Percentiles rank a stretch among this genome's conserved stretches.
Evolutionary conservation across 2,113 vertebrate genomes (phyloP).

Genomic region (Trichechus manatus): DNA sequence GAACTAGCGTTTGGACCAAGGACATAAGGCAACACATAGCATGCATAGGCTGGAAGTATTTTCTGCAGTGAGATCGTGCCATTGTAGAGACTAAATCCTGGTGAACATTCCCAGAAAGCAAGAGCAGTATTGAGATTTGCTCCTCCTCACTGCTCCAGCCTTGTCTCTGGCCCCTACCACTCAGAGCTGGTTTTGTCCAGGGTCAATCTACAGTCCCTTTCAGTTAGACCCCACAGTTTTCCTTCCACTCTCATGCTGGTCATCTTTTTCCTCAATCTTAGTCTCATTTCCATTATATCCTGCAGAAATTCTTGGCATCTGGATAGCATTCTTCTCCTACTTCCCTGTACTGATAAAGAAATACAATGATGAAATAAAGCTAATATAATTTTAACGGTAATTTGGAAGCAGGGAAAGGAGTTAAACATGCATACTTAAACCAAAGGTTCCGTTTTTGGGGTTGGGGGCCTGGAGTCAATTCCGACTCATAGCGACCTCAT

Average conservation of each 20-base stretch:
- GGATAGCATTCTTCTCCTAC: background rate
- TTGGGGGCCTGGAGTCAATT: background rate
- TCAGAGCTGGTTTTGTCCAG: background rate
- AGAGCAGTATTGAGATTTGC: background rate
- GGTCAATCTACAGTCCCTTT: background rate
- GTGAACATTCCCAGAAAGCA: background rate
- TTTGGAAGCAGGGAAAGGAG: constrained; percentile 7
- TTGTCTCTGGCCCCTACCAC: background rate
- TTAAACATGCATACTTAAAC: background rate
- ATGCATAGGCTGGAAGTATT: background rate
- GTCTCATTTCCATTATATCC: background rate
- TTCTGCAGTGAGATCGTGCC: background rate
- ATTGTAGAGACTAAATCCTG: background rate
- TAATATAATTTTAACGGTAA: constrained; percentile 11
- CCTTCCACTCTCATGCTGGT: background rate
- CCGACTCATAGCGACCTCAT: background rate
- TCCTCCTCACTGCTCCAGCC: background rate
- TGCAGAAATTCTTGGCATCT: background rate
- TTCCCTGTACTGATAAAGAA: constrained; percentile 14
- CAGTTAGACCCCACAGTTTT: background rate
- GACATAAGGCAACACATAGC: background rate
- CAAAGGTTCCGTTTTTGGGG: background rate
- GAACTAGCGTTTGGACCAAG: background rate
- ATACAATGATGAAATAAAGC: background rate
- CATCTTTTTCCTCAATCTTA: background rate